Percentiles rank a stretch among this genome's conserved stretches.
phyloP scores from a whole-genome alignment of 1,140 invertebrate species.

The Ditylenchus dipsaci region DNA sequence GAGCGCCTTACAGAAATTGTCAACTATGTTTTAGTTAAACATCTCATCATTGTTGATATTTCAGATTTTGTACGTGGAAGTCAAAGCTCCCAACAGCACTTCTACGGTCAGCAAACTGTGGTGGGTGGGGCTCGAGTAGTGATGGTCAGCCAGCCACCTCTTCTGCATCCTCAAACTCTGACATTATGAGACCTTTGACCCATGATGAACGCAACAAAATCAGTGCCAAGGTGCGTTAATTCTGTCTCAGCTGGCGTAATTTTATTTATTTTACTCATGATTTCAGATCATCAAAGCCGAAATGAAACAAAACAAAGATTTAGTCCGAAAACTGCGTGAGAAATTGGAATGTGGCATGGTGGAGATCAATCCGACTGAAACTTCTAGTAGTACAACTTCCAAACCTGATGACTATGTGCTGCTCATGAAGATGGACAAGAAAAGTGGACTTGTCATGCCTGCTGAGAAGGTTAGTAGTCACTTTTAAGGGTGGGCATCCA shows the following conservation, averaged over 20 bases:
- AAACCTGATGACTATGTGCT: slow-evolving; percentile 30
- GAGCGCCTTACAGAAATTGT: no score
- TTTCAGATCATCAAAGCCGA: slow-evolving; percentile 50
- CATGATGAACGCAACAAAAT: slow-evolving; percentile 51
- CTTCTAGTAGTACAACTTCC: not conserved
- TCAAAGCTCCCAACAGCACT: slow-evolving; percentile 22
- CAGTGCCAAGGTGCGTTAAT: slow-evolving; percentile 37
- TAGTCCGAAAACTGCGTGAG: slow-evolving; percentile 44
- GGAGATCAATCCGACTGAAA: slow-evolving; percentile 14
- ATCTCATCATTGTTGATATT: no score
- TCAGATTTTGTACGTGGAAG: slow-evolving; percentile 27
- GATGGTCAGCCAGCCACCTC: not conserved
- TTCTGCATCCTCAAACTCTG: not conserved
- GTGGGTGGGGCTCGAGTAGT: not conserved
- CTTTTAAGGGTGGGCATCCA: no score
- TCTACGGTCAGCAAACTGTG: slow-evolving; percentile 25
- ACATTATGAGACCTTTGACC: slow-evolving; percentile 23
- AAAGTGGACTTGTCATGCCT: slow-evolving; percentile 41
- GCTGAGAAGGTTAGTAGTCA: not conserved
- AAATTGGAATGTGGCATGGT: slow-evolving; percentile 41
- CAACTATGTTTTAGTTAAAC: no score
- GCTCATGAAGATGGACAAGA: slow-evolving; percentile 48
- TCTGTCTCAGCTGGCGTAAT: no score
- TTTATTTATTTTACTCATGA: no score
- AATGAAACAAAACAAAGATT: slow-evolving; percentile 49